Evolutionary conservation across 2,113 vertebrate genomes (phyloP), one percentile per base, ranked within the genome.

Genomic region (Dermatemys mawii): DNA sequence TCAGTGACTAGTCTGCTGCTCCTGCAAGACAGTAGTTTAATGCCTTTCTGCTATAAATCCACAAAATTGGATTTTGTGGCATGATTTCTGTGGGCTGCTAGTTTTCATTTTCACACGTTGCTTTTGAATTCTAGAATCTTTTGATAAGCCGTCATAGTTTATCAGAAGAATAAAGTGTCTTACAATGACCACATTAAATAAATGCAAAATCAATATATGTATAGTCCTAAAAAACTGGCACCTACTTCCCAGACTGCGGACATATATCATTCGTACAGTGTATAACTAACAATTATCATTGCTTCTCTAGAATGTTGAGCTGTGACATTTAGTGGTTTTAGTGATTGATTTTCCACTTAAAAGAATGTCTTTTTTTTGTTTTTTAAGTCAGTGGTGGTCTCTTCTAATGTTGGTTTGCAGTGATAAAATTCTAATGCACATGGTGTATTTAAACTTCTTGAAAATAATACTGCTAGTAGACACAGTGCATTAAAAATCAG

Each of bases 191-290:
- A 93, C 93, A 97, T 98, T 98, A 98, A 98, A 98, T 97, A 98
- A 98, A 98, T 98, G 97, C 98, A 98, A 98, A 98, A 98, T 98
- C 98, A 98, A 98, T 98, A 97, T 98, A 98, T 98, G 98, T 98
- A 98, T 97, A 97, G 98, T 98, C 96, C 97, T 97, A 97, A 98
- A 98, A 98, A 97, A 96, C 97, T 97, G 97, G 98, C 96, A 97
- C 97, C 98, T 97, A 97, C 97, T 98, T 98, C 97, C 97, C 96
- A 80, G 82, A 92, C 96, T 96, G 63, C 92, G 96, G 83, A 95
- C 95, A 98, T 98, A 95, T 9, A 98, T 98, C 97, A 98, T 98
- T 96, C 97, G 95, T 97, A 93, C 94, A 84, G 94, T 88, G 92
- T 96, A 90, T 97, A 98, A 97, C 96, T 98, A 98, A 98, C 98